Conservation (phyloP, 2,888 invertebrate genomes). For the Strigamia maritima region DNA sequence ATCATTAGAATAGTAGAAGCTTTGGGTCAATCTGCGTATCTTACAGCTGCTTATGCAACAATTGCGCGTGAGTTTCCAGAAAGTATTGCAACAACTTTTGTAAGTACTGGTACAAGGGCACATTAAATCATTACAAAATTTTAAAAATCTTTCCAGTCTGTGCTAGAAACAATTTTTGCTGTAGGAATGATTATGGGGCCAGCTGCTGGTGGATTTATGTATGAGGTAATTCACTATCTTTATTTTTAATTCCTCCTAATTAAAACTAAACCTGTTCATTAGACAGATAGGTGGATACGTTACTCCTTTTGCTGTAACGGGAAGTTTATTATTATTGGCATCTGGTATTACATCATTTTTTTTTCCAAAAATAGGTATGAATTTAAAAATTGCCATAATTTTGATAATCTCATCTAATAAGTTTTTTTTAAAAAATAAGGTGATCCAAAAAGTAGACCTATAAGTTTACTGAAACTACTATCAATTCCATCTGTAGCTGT, state of each 20-base stretch:
- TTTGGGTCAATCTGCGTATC: constrained; percentile 78
- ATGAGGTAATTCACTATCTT: background rate
- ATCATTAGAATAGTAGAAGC: constrained; percentile 76
- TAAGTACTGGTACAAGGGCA: too few species aligned
- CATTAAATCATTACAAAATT: too few species aligned
- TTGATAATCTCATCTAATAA: background rate
- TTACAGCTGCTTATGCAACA: constrained; percentile 81
- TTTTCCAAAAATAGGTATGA: constrained; percentile 58
- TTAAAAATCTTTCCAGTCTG: background rate
- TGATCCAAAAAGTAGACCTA: background rate
- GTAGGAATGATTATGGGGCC: constrained; percentile 10
- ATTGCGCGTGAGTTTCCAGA: constrained; percentile 84
- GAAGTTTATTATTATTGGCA: constrained; percentile 69
- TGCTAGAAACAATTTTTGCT: background rate
- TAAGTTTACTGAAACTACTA: constrained; percentile 59
- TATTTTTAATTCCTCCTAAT: background rate
- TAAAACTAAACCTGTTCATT: background rate
- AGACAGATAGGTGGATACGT: constrained; percentile 68
- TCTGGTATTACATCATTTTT: constrained; percentile 70
- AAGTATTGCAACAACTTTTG: constrained; percentile 79
- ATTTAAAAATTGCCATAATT: background rate
- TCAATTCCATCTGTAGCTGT: constrained; percentile 70
- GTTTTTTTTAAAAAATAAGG: background rate
- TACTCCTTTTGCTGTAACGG: constrained; percentile 76
- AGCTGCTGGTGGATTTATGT: background rate